These are phyloP conservation scores for Rhodophaea formosa DNA, from an alignment of 2,888 invertebrate genomes.

Conservation along the genomic window DNA sequence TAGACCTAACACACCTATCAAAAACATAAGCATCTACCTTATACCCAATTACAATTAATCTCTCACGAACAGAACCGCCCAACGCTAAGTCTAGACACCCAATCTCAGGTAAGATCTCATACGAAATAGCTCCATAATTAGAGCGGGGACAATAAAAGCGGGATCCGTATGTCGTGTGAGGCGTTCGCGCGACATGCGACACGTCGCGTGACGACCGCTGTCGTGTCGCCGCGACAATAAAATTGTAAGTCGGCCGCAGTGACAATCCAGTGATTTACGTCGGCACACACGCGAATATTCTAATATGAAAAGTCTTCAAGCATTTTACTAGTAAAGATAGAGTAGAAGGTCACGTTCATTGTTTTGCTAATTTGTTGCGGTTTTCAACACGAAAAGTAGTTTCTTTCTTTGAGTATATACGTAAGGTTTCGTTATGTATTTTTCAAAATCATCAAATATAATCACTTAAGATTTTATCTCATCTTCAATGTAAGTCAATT, in stretches of 20 bases:
- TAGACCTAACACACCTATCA: conserved; percentile 44
- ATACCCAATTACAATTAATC: conserved; percentile 72
- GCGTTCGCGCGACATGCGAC: conserved; percentile 41
- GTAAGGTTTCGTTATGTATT: too few relatives aligned
- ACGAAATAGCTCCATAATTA: conserved; percentile 68
- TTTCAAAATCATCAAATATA: too few relatives aligned
- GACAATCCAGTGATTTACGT: conserved; percentile 81
- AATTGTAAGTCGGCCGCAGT: conserved; percentile 80
- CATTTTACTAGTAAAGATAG: conserved; percentile 47
- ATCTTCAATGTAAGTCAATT: too few relatives aligned
- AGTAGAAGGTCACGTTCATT: neutral
- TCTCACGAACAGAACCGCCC: conserved; percentile 66
- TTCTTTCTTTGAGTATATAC: too few relatives aligned
- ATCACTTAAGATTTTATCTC: too few relatives aligned
- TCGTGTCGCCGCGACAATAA: conserved; percentile 77
- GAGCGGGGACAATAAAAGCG: conserved; percentile 70
- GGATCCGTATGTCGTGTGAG: conserved; percentile 64
- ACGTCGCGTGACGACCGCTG: conserved; percentile 67
- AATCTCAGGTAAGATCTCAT: conserved; percentile 72
- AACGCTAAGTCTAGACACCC: conserved; percentile 62
- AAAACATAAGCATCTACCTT: conserved; percentile 64
- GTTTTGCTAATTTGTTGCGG: too few relatives aligned
- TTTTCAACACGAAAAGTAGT: too few relatives aligned
- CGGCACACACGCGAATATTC: conserved; percentile 77
- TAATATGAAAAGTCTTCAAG: conserved; percentile 68